phyloP scores from a whole-genome alignment of 2,113 vertebrate species.

The Octodon degus region DNA sequence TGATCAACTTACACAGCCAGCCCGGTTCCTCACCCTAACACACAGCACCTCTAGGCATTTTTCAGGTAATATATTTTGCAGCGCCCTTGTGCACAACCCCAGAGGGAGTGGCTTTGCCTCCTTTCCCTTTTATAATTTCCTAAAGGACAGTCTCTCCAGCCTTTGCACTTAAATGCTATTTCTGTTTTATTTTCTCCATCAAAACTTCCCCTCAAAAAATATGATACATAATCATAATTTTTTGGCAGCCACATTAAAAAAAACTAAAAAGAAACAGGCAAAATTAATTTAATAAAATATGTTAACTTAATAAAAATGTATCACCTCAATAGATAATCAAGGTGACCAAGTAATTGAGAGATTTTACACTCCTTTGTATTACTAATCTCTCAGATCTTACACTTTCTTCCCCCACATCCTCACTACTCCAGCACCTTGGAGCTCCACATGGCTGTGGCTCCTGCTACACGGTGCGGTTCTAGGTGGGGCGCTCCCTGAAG shows the following conservation, averaged over 20 bases:
- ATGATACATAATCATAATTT: neutral
- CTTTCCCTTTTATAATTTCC: neutral
- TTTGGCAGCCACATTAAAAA: neutral
- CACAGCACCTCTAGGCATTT: neutral
- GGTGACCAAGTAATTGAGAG: neutral
- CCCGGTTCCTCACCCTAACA: neutral
- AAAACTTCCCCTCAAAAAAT: neutral
- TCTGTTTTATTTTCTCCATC: neutral
- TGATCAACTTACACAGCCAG: neutral
- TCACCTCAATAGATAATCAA: conserved; percentile 5
- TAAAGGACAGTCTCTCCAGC: neutral
- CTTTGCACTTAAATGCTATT: neutral
- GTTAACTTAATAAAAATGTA: neutral
- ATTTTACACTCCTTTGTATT: neutral
- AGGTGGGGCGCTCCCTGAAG: fast-evolving
- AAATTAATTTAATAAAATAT: neutral
- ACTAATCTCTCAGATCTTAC: neutral
- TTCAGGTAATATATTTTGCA: neutral
- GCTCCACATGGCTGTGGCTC: neutral
- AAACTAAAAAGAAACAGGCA: neutral
- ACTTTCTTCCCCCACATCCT: neutral
- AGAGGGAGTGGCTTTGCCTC: neutral
- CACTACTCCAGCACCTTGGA: neutral
- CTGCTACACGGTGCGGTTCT: neutral
- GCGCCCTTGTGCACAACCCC: neutral